Conservation (phyloP, 2,797 vertebrate genomes). For the Lagocephalus sceleratus region DNA sequence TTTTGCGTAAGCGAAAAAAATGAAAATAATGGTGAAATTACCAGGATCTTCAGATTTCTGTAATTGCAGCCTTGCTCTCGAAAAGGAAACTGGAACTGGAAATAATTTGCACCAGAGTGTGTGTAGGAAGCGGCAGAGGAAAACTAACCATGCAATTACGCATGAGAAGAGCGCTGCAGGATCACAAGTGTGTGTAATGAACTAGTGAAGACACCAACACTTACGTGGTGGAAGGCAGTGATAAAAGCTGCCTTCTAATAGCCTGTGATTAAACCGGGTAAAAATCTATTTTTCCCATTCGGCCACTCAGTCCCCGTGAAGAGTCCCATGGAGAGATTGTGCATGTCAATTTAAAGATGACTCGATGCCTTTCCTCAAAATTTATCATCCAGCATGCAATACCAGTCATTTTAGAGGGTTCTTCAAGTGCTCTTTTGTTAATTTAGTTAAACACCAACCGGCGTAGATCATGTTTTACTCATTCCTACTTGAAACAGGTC, state of each 20-base stretch:
- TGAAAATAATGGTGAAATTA: conserved; percentile 55
- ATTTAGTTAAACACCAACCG: conserved; percentile 70
- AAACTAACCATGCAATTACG: conserved; percentile 69
- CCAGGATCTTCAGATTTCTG: conserved; percentile 61
- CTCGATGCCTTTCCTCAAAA: conserved; percentile 55
- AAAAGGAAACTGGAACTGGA: conserved; percentile 64
- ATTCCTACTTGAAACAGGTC: conserved; percentile 56
- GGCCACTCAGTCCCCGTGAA: conserved; percentile 48
- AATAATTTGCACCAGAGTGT: conserved; percentile 67
- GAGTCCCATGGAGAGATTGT: conserved; percentile 59
- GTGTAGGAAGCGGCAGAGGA: conserved; percentile 68
- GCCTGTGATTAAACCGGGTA: conserved; percentile 64
- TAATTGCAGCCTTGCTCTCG: conserved; percentile 71
- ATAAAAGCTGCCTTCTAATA: conserved; percentile 59
- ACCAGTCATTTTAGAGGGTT: conserved; percentile 48
- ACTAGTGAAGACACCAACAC: conserved; percentile 67
- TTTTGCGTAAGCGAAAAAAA: conserved; percentile 21
- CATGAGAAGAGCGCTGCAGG: conserved; percentile 61
- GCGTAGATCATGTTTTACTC: conserved; percentile 59
- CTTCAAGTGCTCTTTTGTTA: conserved; percentile 71
- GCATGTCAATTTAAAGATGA: conserved; percentile 58
- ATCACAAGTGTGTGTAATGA: conserved; percentile 67
- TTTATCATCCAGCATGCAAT: conserved; percentile 37
- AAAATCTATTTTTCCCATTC: conserved; percentile 54
- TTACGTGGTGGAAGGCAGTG: conserved; percentile 48